Conservation (phyloP, 2,113 vertebrate genomes). For the human region DNA sequence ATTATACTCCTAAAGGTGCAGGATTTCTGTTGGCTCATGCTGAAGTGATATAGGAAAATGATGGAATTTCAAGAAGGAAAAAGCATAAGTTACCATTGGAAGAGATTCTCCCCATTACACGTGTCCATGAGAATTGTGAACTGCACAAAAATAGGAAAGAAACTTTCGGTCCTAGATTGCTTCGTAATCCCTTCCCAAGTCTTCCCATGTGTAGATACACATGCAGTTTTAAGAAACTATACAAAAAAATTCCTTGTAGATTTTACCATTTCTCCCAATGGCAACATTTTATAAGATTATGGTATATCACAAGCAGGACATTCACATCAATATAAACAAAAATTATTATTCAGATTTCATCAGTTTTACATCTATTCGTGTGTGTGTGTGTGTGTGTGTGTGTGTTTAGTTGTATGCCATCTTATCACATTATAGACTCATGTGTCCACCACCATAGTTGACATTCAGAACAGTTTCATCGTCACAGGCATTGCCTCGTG, state of each 20-base stretch:
- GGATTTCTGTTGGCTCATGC: not conserved
- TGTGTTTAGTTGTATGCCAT: not conserved
- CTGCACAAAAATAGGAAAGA: not conserved
- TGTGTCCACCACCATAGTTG: not conserved
- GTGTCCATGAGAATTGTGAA: not conserved
- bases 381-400: not conserved
- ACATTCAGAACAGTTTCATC: not conserved
- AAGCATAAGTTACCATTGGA: not conserved
- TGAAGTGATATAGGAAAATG: not conserved
- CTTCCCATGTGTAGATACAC: too few species aligned
- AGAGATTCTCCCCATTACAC: not conserved
- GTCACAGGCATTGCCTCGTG: not conserved
- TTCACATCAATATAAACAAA: not conserved
- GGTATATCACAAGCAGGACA: not conserved
- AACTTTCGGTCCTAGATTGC: not conserved
- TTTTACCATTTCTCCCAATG: not conserved
- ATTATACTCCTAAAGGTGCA: too few species aligned
- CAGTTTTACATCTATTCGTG: not conserved
- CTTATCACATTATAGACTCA: not conserved
- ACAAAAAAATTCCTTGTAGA: not conserved
- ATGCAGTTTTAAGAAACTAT: not conserved
- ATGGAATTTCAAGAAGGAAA: not conserved
- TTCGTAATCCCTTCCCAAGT: not conserved
- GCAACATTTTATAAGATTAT: not conserved
- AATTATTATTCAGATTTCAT: not conserved